These are phyloP conservation scores for Zenarchopterus dispar DNA, from an alignment of 2,797 vertebrate genomes.

Conservation along the genomic window DNA sequence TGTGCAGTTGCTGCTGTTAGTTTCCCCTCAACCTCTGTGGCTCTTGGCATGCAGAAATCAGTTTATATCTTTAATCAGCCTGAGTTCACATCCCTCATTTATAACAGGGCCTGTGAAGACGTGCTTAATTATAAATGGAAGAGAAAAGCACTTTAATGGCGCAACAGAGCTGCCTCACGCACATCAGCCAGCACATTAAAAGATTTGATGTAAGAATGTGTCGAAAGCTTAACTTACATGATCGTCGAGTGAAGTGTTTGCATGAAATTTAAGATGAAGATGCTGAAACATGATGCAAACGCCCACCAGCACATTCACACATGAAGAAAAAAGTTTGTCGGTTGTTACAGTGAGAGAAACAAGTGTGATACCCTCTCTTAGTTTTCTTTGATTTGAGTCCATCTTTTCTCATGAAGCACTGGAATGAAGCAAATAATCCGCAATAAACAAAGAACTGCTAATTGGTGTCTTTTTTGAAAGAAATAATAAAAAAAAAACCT, in stretches of 20 bases:
- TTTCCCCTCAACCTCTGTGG: conserved; percentile 16
- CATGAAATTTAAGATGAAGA: conserved; percentile 1
- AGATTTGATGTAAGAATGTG: conserved; percentile 8
- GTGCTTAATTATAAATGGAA: conserved; percentile 62
- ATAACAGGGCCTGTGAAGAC: conserved; percentile 33
- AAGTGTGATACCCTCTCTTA: conserved; percentile 4
- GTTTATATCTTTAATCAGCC: conserved; percentile 16
- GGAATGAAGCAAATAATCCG: conserved; percentile 53
- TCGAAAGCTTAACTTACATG: not conserved
- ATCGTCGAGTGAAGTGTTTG: not conserved
- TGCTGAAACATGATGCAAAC: not conserved
- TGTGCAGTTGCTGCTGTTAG: too few relatives aligned
- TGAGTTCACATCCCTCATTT: conserved; percentile 58
- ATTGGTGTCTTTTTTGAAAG: conserved; percentile 54
- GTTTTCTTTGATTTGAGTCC: conserved; percentile 34
- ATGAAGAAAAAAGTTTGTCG: not conserved
- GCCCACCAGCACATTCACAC: not conserved
- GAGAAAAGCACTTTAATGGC: conserved; percentile 36
- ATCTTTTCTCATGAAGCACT: conserved; percentile 40
- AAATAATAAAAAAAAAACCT: conserved; percentile 9
- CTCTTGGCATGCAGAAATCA: conserved; percentile 32
- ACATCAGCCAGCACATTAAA: not conserved
- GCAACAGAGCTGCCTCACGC: conserved; percentile 7
- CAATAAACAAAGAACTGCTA: conserved; percentile 68
- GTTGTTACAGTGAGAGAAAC: conserved; percentile 4